These are phyloP conservation scores for Trichopria drosophilae DNA, from an alignment of 2,888 invertebrate species.

Conservation along the genomic window DNA sequence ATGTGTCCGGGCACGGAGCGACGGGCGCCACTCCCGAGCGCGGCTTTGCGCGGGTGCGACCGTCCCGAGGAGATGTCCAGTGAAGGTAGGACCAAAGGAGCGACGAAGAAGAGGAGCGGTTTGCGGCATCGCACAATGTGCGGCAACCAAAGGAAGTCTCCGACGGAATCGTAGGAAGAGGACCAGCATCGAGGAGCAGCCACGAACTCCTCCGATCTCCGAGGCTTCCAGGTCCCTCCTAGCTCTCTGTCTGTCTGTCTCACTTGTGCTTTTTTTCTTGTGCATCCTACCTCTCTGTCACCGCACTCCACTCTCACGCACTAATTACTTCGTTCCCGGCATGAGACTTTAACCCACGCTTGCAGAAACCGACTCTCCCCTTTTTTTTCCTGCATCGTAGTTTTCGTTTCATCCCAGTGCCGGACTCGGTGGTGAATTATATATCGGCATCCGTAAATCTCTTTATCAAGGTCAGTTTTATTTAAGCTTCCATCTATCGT, in stretches of 20 bases:
- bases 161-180: slow-evolving; percentile 37
- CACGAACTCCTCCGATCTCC: slow-evolving; percentile 29
- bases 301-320: no score
- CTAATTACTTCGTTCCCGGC: no score
- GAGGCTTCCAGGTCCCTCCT: slow-evolving; percentile 34
- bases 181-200: slow-evolving; percentile 32
- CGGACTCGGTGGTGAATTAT: no score
- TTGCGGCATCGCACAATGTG: slow-evolving; percentile 31
- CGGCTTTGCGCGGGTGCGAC: slow-evolving; percentile 44
- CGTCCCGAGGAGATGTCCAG: slow-evolving; percentile 37
- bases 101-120: slow-evolving; percentile 34
- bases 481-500: not conserved
- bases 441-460: slow-evolving; percentile 1
- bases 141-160: slow-evolving; percentile 32
- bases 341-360: no score
- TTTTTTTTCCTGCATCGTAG: no score
- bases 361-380: no score
- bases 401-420: no score
- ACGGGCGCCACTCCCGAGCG: slow-evolving; percentile 59
- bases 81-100: slow-evolving; percentile 32
- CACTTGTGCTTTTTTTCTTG: not conserved
- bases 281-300: slow-evolving; percentile 2
- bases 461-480: not conserved
- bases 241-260: slow-evolving; percentile 10
- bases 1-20: slow-evolving; percentile 60